Evolutionary conservation across 2,113 vertebrate genomes (phyloP).

Genomic region (Callionymus lyra): DNA sequence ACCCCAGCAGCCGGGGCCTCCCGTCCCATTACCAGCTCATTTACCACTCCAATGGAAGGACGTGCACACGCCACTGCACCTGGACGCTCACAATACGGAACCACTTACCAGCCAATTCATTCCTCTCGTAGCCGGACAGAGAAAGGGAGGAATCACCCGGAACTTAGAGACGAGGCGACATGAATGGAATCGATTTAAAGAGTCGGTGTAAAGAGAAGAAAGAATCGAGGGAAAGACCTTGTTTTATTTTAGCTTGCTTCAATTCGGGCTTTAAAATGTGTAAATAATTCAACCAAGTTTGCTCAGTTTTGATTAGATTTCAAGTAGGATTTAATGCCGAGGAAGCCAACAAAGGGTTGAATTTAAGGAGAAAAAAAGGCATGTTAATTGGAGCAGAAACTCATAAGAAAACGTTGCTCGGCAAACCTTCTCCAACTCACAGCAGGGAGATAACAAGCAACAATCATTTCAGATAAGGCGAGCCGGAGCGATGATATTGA

Average conservation of each 20-base stretch:
- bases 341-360: too few relatives aligned
- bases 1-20: slow-evolving; percentile 39
- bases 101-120: slow-evolving; percentile 57
- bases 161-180: slow-evolving; percentile 28
- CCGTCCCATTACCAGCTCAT: slow-evolving; percentile 60
- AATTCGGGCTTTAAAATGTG: too few relatives aligned
- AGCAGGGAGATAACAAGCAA: too few relatives aligned
- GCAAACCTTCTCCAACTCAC: too few relatives aligned
- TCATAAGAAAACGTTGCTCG: too few relatives aligned
- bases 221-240: slow-evolving; percentile 11
- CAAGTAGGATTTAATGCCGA: too few relatives aligned
- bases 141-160: slow-evolving; percentile 18
- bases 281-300: too few relatives aligned
- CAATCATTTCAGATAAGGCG: too few relatives aligned
- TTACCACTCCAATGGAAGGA: slow-evolving; percentile 54
- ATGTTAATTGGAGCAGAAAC: too few relatives aligned
- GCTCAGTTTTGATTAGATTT: too few relatives aligned
- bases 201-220: not conserved
- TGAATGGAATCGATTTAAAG: slow-evolving; percentile 20
- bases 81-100: slow-evolving; percentile 64
- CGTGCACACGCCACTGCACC: slow-evolving; percentile 45
- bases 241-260: slow-evolving; percentile 5
- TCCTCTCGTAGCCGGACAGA: slow-evolving; percentile 29
- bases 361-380: too few relatives aligned
- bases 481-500: too few relatives aligned